phyloP scores from a whole-genome alignment of 1,140 invertebrate genomes.

The Drosophila tani region DNA sequence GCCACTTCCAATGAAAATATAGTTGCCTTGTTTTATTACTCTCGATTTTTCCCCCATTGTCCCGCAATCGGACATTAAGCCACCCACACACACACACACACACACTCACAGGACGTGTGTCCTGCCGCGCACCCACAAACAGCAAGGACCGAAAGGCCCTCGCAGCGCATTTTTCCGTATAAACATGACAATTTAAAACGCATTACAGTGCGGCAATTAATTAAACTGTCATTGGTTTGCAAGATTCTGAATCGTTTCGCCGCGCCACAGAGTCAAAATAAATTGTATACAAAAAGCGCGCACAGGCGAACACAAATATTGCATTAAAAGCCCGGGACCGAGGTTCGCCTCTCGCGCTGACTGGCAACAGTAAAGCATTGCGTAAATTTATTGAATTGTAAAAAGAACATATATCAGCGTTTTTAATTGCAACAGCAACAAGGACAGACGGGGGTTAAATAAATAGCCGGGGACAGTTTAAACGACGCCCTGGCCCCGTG shows the following conservation, averaged over 20 bases:
- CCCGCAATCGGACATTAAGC: constrained; percentile 24
- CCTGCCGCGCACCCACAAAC: constrained; percentile 12
- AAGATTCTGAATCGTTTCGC: constrained; percentile 75
- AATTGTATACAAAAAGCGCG: constrained; percentile 26
- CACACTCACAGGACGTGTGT: constrained; percentile 19
- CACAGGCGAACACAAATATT: constrained; percentile 49
- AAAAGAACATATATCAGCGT: constrained; percentile 82
- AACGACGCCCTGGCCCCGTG: constrained; percentile 22
- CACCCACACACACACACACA: constrained; percentile 14
- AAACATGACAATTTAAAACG: constrained; percentile 84
- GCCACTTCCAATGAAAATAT: constrained; percentile 8
- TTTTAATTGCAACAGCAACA: constrained; percentile 75
- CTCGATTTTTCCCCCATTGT: constrained; percentile 25
- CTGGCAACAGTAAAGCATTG: constrained; percentile 68
- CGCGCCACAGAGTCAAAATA: constrained; percentile 74
- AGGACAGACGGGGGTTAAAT: constrained; percentile 38
- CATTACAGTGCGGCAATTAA: constrained; percentile 82
- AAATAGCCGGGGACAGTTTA: constrained; percentile 68
- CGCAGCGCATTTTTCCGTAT: constrained; percentile 57
- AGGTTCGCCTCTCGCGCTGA: neutral
- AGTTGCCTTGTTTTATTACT: constrained; percentile 31
- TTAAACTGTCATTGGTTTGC: constrained; percentile 83
- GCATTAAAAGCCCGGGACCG: constrained; percentile 55
- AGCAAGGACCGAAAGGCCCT: constrained; percentile 22
- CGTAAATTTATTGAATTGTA: constrained; percentile 82